phyloP scores from a whole-genome alignment of 2,888 invertebrate species.

The Physocephala rufipes region DNA sequence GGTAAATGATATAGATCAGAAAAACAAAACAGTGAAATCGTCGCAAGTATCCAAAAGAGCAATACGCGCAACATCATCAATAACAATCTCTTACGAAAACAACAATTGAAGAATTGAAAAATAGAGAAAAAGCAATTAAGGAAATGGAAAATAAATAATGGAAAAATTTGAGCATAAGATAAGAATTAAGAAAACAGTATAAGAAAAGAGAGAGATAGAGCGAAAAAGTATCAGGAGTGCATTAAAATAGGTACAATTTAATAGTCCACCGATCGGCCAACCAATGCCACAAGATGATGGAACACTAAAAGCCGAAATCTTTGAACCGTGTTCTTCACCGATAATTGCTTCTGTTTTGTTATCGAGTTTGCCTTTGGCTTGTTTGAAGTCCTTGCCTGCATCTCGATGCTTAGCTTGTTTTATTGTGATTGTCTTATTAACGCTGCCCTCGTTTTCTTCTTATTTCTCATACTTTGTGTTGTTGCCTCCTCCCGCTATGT shows the following conservation, averaged over 20 bases:
- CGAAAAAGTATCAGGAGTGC: background rate
- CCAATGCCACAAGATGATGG: too few relatives aligned
- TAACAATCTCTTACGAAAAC: background rate
- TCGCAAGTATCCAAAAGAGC: too few relatives aligned
- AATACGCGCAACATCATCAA: background rate
- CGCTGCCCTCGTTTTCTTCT: background rate
- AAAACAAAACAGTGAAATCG: constrained; percentile 6
- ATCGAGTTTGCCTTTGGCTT: background rate
- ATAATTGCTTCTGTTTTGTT: background rate
- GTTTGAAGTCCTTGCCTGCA: background rate
- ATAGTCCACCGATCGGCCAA: background rate
- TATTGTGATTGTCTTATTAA: background rate
- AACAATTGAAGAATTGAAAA: background rate
- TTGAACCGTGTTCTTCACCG: background rate
- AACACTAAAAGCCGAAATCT: too few relatives aligned
- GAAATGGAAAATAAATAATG: too few relatives aligned
- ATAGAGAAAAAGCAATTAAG: background rate
- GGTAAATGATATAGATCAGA: constrained; percentile 47
- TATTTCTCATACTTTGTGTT: background rate
- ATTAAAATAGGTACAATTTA: background rate
- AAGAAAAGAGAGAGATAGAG: background rate
- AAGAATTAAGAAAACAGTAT: background rate
- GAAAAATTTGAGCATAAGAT: constrained; percentile 2
- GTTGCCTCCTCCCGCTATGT: background rate
- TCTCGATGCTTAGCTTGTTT: background rate